Base-by-base conservation (phyloP, 2,888 invertebrate species). In the Diaphora mendica region DNA sequence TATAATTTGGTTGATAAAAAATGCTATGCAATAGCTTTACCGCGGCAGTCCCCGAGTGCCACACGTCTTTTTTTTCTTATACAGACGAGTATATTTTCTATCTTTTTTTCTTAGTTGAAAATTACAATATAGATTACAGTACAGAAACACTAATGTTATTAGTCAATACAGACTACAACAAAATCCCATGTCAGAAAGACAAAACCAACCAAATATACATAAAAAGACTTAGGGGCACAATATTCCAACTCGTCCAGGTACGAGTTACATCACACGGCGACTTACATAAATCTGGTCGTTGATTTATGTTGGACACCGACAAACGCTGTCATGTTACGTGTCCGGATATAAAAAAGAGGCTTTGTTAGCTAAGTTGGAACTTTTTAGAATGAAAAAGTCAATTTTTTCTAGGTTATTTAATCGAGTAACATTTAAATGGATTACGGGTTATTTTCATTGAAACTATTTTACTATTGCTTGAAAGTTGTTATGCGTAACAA, bases 231-330 rank as follows among this genome's bases (percentile, higher is more conserved):
- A 9, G 0, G 15, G 59, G 51, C 42, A 64, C 59, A n/a, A 20
- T 26, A 33, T 65, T 62, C 39, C 26, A 64, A 66, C 30, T n/a
- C 23, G 44, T 59, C n/a, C 75, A 80, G 69, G 72, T 73, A 70
- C 70, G 23, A 42, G 71, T 80, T 69, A 78, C 74, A 76, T 77
- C 80, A 76, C 66, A 69, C 68, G 74, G 70, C 69, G 74, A 75
- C 75, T 73, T 76, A 81, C 76, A 79, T 75, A 80, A 82, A 84
- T 81, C 79, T 74, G 55, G 66, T 64, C 71, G 69, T 74, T 78
- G 85, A 83, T 83, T 83, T 85, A 85, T 78, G 84, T 76, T n/a
- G 77, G 77, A 85, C 81, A 79, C 66, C 72, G 73, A 74, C 79
- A 76, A 78, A 76, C 75, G 33, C 74, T 76, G 79, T 80, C 85